A percentile compares a stretch with the other conserved stretches of the same genome.
These are phyloP conservation scores for Macroteleia sp. DNA, from an alignment of 2,888 invertebrate species.

Conservation along the genomic window DNA sequence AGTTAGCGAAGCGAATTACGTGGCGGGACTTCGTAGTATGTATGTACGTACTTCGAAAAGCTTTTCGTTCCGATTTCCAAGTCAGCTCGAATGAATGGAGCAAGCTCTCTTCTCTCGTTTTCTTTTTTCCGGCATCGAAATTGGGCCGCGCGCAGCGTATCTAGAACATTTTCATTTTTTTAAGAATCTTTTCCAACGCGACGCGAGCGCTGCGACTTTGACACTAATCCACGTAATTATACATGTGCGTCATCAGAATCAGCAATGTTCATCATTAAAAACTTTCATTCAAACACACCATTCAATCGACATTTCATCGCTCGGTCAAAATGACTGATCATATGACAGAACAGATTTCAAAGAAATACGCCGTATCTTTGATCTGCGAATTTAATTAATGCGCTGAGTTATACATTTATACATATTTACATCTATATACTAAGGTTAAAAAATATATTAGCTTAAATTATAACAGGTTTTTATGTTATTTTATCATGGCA, in stretches of 20 bases:
- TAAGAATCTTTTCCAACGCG: not conserved
- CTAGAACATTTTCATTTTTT: conserved; percentile 12
- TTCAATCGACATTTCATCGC: not conserved
- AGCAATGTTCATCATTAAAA: conserved; percentile 12
- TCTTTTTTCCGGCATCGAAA: conserved; percentile 17
- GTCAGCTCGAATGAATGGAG: conserved; percentile 53
- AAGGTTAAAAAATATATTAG: too few relatives aligned
- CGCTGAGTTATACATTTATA: too few relatives aligned
- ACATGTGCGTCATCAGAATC: not conserved
- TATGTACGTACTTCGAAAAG: conserved; percentile 40
- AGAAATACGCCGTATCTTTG: not conserved
- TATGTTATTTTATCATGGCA: too few relatives aligned
- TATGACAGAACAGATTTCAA: not conserved
- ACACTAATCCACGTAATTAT: conserved; percentile 25
- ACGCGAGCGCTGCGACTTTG: not conserved
- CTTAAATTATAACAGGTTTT: too few relatives aligned
- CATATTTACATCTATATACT: too few relatives aligned
- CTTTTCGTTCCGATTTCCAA: conserved; percentile 61
- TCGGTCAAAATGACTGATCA: conserved; percentile 1
- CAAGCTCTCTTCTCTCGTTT: conserved; percentile 6
- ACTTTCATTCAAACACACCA: not conserved
- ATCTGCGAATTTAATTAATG: conserved; percentile 6
- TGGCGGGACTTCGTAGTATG: conserved; percentile 7
- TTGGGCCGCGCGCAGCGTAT: not conserved
- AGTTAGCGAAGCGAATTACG: conserved; percentile 68